phyloP scores from a whole-genome alignment of 2,797 vertebrate species.

The Mormyrops attenuatus region DNA sequence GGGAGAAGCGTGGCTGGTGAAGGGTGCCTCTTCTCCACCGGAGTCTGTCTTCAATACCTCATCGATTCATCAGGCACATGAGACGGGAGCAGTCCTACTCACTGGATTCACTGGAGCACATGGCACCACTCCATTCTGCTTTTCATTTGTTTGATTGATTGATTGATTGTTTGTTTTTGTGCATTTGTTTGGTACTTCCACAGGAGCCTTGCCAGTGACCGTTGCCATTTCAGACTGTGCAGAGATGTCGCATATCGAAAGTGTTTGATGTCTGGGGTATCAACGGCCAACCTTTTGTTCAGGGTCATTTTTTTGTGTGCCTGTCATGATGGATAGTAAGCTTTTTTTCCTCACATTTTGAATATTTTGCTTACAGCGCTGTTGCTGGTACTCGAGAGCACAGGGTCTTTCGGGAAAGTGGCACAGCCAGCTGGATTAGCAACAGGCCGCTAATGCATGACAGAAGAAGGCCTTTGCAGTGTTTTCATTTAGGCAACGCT shows the following conservation, averaged over 20 bases:
- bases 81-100: not conserved
- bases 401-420: not conserved
- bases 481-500: slow-evolving; percentile 15
- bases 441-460: not conserved
- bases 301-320: not conserved
- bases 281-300: not conserved
- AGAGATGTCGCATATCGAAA: not conserved
- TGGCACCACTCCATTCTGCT: not conserved
- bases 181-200: not conserved
- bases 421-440: not conserved
- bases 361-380: not conserved
- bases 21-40: not conserved
- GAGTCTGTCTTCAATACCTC: not conserved
- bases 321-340: not conserved
- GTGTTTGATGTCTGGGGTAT: not conserved
- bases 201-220: not conserved
- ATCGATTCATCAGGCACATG: not conserved
- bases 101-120: not conserved
- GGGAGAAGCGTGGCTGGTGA: not conserved
- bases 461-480: not conserved
- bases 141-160: not conserved
- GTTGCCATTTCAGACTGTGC: slow-evolving; percentile 10
- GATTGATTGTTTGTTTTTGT: not conserved
- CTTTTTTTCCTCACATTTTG: slow-evolving; percentile 9
- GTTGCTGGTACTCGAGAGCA: slow-evolving; percentile 9